phyloP scores from a whole-genome alignment of 2,113 vertebrate genomes.

The Gallinago jamesoni region DNA sequence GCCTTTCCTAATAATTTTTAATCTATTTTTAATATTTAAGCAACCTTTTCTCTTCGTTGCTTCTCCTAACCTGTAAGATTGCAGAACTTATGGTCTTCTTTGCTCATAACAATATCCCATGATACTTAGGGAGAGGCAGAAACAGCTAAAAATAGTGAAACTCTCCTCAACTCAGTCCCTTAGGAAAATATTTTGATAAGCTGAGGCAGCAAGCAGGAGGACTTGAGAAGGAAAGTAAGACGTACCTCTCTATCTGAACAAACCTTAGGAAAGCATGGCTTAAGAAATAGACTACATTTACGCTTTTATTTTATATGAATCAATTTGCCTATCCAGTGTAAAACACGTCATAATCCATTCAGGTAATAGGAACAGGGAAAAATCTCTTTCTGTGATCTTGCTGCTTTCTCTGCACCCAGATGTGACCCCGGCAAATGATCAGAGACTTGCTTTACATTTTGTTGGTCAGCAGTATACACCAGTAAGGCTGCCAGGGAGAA shows the following conservation, averaged over 20 bases:
- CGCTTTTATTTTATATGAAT: conserved; percentile 13
- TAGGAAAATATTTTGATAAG: conserved; percentile 55
- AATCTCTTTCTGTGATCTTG: background rate
- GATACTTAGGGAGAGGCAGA: background rate
- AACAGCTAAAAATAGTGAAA: conserved; percentile 27
- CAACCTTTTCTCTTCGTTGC: background rate
- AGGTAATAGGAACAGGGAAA: conserved; percentile 45
- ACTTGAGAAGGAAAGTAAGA: conserved; percentile 43
- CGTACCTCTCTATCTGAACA: conserved; percentile 50
- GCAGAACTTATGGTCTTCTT: background rate
- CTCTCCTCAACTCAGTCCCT: background rate
- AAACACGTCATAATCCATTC: conserved; percentile 54
- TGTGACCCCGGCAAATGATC: conserved; percentile 39
- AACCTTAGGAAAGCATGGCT: conserved; percentile 21
- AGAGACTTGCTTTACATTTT: conserved; percentile 44
- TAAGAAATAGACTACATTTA: conserved; percentile 13
- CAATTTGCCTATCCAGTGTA: conserved; percentile 40
- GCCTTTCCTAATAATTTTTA: background rate
- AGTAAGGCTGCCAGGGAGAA: background rate
- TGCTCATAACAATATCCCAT: background rate
- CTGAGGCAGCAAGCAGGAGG: background rate
- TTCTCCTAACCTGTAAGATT: background rate
- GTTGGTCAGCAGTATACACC: conserved; percentile 6
- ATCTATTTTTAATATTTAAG: background rate
- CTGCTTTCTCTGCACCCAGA: conserved; percentile 32